Base-by-base conservation (phyloP, 2,888 invertebrate species). In the Trichopria drosophilae region DNA sequence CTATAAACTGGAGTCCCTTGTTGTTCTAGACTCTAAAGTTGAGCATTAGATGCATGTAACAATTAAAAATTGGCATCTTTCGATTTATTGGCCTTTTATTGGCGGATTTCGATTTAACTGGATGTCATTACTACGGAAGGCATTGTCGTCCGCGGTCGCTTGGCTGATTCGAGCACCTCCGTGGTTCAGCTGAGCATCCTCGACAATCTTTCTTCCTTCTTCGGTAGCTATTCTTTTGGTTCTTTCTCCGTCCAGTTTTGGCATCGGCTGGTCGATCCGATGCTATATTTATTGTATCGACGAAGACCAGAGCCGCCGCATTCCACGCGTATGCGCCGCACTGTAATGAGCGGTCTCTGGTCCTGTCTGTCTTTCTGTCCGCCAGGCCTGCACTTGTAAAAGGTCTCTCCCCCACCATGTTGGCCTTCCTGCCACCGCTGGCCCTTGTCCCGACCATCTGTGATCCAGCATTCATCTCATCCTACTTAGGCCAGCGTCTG, bases 261-360 rank as follows among this genome's bases (percentile, higher is more conserved):
- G 12, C 26, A 50, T 46, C 44, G 51, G 54, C 40, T 49, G 51
- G 55, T 31, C 53, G 60, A 57, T 63, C 60, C 65, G 64, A 71
- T 68, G 65, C 67, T 68, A 66, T 70, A 72, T 71, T 72, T 72
- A 71, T 72, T 71, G 71, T 67, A 69, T 69, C 69, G 63, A 58
- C 58, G 51, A 60, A 57, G 54, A 54, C 57, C 55, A 63, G 62
- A 64, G 63, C 62, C 66, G 66, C 61, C 67, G 66, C 72, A 73
- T 73, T 73, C 73, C 72, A 62, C 65, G 69, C 67, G 72, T 59
- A 71, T 72, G 67, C 69, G 68, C 65, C 65, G 68, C 62, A 49
- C 61, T 70, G 72, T 73, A 73, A 73, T 73, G 73, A 73, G 72
- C 71, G 71, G 64, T 68, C 72, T 71, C 66, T 66, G 61, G 62